Evolutionary conservation across 1,140 invertebrate species (phyloP).

Genomic region (Drosophila quadrilineata): DNA sequence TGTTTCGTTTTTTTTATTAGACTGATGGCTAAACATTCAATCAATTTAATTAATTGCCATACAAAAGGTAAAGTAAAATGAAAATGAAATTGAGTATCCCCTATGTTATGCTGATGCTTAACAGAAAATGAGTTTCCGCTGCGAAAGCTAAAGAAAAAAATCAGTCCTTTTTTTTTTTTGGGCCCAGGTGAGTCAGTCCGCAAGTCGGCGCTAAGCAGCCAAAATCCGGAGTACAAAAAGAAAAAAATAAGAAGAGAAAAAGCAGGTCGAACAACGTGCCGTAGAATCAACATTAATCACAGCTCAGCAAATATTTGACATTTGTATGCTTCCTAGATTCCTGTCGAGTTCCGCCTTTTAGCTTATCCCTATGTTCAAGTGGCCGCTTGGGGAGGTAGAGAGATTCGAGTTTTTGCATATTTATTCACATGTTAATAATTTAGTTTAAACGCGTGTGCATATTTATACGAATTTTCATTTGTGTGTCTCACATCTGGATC

Average conservation of each 20-base stretch:
- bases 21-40: slow-evolving; percentile 65
- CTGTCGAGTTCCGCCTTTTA: not conserved
- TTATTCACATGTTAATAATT: slow-evolving; percentile 68
- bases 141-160: slow-evolving; percentile 13
- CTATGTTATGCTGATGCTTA: not conserved
- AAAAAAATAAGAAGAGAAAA: no score
- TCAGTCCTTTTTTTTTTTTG: not conserved
- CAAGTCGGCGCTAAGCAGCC: slow-evolving; percentile 32
- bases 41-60: slow-evolving; percentile 69
- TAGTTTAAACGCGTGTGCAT: slow-evolving; percentile 27
- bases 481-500: not conserved
- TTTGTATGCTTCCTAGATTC: slow-evolving; percentile 49
- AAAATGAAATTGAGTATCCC: slow-evolving; percentile 28
- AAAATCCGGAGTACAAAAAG: slow-evolving; percentile 50
- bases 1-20: slow-evolving; percentile 37
- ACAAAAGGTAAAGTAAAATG: slow-evolving; percentile 26
- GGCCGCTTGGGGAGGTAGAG: not conserved
- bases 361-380: slow-evolving; percentile 23
- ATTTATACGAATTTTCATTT: slow-evolving; percentile 33
- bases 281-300: slow-evolving; percentile 78
- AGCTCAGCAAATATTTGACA: slow-evolving; percentile 78
- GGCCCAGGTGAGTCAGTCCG: slow-evolving; percentile 53
- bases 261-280: slow-evolving; percentile 31
- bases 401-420: slow-evolving; percentile 34
- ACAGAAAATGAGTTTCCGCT: slow-evolving; percentile 53